These are phyloP conservation scores for Amazona guildingii DNA, from an alignment of 2,113 vertebrate species.

Conservation along the genomic window DNA sequence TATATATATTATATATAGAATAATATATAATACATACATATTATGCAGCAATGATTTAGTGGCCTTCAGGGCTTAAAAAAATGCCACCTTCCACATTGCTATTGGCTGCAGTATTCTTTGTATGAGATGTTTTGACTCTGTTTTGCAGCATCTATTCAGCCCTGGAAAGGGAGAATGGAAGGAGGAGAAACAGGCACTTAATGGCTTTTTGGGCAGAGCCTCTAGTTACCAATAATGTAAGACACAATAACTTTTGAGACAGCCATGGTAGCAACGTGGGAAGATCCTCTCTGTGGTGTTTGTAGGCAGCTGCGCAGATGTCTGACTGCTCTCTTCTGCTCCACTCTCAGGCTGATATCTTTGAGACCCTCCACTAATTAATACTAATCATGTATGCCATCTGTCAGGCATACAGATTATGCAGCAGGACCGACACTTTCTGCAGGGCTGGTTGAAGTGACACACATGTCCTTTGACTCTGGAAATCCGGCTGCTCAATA, in stretches of 20 bases:
- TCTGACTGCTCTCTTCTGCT: background rate
- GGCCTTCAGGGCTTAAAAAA: background rate
- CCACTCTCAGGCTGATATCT: background rate
- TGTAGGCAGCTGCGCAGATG: accelerated
- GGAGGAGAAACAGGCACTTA: background rate
- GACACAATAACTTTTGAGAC: background rate
- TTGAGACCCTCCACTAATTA: background rate
- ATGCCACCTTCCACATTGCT: background rate
- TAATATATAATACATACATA: background rate
- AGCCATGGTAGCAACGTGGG: accelerated
- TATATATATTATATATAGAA: background rate
- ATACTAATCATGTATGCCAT: background rate
- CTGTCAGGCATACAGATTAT: background rate
- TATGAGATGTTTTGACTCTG: background rate
- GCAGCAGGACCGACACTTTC: background rate
- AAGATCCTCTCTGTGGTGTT: background rate
- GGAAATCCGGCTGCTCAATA: background rate
- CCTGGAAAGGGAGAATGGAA: background rate
- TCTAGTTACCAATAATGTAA: background rate
- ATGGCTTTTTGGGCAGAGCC: background rate
- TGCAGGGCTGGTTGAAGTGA: background rate
- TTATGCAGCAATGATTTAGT: background rate
- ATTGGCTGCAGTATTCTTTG: background rate
- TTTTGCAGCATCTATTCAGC: background rate
- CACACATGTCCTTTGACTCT: background rate